Evolutionary conservation across 2,113 vertebrate genomes (phyloP).

Genomic region (Hypocryptadius cinnamomeus): DNA sequence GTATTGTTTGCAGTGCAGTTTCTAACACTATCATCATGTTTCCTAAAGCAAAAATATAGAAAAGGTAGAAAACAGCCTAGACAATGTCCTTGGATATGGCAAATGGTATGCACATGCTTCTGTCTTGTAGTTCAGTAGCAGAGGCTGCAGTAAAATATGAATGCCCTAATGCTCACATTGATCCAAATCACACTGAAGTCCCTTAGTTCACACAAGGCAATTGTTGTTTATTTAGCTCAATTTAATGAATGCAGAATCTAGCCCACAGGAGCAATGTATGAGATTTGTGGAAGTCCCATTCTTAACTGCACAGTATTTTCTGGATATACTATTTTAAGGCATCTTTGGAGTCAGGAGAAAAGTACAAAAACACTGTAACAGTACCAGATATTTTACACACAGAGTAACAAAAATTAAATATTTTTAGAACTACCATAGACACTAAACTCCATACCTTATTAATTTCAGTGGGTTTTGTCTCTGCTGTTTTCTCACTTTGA

Average conservation of each 20-base stretch:
- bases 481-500: neutral
- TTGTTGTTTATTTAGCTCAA: neutral
- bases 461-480: neutral
- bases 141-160: neutral
- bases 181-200: neutral
- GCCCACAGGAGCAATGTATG: neutral
- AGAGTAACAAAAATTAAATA: neutral
- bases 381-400: neutral
- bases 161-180: neutral
- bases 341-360: neutral
- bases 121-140: neutral
- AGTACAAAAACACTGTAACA: neutral
- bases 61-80: neutral
- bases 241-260: neutral
- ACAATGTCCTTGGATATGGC: neutral
- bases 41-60: neutral
- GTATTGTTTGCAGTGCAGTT: neutral
- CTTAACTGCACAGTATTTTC: neutral
- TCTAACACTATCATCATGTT: neutral
- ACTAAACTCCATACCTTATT: neutral
- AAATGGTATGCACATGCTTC: neutral
- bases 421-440: neutral
- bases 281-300: neutral
- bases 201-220: neutral
- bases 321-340: neutral